A percentile compares a stretch with the other conserved stretches of the same genome.
Conservation (phyloP, 2,888 invertebrate species). For the Leucophenga montana region DNA sequence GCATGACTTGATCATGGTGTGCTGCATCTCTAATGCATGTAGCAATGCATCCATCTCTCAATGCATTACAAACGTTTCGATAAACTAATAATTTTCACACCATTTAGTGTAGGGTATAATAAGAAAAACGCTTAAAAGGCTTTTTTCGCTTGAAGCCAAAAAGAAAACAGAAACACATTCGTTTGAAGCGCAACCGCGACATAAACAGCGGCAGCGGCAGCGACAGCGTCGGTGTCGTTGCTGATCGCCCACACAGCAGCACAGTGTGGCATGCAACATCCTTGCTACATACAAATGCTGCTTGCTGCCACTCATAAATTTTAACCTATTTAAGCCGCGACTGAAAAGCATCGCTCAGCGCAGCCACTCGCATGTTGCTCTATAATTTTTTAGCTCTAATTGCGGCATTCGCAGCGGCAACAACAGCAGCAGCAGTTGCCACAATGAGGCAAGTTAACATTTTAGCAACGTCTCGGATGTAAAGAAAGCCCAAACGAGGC, state of each 20-base stretch:
- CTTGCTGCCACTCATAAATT: conserved; percentile 58
- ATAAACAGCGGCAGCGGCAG: conserved; percentile 13
- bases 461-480: conserved; percentile 6
- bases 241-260: conserved; percentile 13
- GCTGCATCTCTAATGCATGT: no score
- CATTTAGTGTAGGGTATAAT: no score
- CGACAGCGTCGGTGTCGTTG: neutral
- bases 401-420: conserved; percentile 51
- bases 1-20: no score
- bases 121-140: neutral
- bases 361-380: conserved; percentile 30
- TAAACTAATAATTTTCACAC: no score
- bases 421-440: neutral
- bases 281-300: conserved; percentile 5
- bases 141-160: neutral
- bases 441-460: no score
- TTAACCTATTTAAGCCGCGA: conserved; percentile 57
- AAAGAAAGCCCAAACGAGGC: conserved; percentile 15
- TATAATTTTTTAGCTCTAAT: conserved; percentile 58
- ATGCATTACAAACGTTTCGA: no score
- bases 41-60: no score
- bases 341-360: conserved; percentile 8
- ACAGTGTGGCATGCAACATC: conserved; percentile 7
- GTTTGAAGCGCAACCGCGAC: conserved; percentile 14
- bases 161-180: neutral